Percentiles rank a stretch among this genome's conserved stretches.
phyloP scores from a whole-genome alignment of 2,797 vertebrate genomes.

The Neostethus bicornis region DNA sequence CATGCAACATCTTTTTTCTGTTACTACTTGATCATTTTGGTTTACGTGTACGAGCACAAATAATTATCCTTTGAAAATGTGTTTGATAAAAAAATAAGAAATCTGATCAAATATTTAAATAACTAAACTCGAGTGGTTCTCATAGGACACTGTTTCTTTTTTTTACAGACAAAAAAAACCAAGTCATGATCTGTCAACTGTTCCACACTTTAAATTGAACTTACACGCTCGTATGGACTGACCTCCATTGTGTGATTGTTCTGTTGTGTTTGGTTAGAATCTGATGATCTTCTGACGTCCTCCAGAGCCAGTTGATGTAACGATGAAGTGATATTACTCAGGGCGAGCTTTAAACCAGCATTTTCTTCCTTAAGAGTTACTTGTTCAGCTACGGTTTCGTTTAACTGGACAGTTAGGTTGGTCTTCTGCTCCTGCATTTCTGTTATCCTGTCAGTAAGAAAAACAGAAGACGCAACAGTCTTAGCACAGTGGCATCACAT shows the following conservation, averaged over 20 bases:
- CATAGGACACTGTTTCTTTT: constrained; percentile 12
- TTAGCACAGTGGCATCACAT: too few species aligned
- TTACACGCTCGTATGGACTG: constrained; percentile 31
- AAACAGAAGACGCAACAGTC: too few species aligned
- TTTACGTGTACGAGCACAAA: too few species aligned
- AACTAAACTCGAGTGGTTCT: constrained; percentile 19
- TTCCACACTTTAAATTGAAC: constrained; percentile 7
- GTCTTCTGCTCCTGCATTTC: constrained; percentile 76
- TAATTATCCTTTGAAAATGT: too few species aligned
- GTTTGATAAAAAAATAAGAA: too few species aligned
- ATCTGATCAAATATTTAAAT: too few species aligned
- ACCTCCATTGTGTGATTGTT: constrained; percentile 60
- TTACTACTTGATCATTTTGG: too few species aligned
- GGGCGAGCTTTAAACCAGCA: constrained; percentile 39
- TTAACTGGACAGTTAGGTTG: constrained; percentile 74
- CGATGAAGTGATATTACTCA: constrained; percentile 62
- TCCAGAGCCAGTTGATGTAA: constrained; percentile 66
- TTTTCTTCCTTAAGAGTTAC: constrained; percentile 52
- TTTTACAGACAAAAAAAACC: too few species aligned
- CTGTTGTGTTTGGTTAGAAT: constrained; percentile 32
- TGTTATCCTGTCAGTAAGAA: constrained; percentile 82
- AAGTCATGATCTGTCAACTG: constrained; percentile 8
- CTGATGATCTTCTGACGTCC: constrained; percentile 34
- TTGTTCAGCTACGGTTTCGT: constrained; percentile 58
- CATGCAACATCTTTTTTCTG: not conserved